A percentile compares a stretch with the other conserved stretches of the same genome.
These are phyloP conservation scores for Eutrigla gurnardus DNA, from an alignment of 2,797 vertebrate genomes.

Conservation along the genomic window DNA sequence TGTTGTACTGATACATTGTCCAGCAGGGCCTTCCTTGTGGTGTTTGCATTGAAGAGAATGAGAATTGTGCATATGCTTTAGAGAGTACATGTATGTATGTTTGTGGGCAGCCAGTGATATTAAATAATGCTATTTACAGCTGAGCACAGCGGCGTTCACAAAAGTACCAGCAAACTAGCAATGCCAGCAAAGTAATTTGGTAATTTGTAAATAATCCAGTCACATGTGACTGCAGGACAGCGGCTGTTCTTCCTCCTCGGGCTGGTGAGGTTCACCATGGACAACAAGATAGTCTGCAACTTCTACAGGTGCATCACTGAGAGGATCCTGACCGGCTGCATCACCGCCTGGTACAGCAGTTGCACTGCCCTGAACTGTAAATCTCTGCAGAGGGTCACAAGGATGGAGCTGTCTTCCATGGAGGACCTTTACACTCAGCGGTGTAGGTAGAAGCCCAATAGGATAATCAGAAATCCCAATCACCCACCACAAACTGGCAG, in stretches of 20 bases:
- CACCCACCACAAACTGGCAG: background rate
- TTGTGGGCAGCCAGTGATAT: slow-evolving; percentile 43
- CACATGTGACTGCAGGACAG: background rate
- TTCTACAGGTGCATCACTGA: background rate
- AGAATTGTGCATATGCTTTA: background rate
- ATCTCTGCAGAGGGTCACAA: background rate
- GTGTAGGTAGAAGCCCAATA: too few relatives aligned
- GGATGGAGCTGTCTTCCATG: too few relatives aligned
- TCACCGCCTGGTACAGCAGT: too few relatives aligned
- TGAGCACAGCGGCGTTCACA: slow-evolving; percentile 2
- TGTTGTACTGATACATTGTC: background rate
- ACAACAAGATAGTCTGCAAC: background rate
- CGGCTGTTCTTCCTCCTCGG: background rate
- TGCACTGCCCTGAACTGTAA: background rate
- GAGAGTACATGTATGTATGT: slow-evolving; percentile 14
- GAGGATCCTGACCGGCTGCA: background rate
- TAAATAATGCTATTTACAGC: slow-evolving; percentile 34
- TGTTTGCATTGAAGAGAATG: background rate
- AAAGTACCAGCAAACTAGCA: background rate
- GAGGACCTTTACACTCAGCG: too few relatives aligned
- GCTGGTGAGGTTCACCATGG: too few relatives aligned
- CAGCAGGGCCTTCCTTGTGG: background rate
- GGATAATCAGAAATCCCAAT: too few relatives aligned
- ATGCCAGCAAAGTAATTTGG: background rate
- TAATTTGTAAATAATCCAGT: slow-evolving; percentile 7